Evolutionary conservation across 2,888 invertebrate genomes (phyloP).

Genomic region (Dromius quadrimaculatus): DNA sequence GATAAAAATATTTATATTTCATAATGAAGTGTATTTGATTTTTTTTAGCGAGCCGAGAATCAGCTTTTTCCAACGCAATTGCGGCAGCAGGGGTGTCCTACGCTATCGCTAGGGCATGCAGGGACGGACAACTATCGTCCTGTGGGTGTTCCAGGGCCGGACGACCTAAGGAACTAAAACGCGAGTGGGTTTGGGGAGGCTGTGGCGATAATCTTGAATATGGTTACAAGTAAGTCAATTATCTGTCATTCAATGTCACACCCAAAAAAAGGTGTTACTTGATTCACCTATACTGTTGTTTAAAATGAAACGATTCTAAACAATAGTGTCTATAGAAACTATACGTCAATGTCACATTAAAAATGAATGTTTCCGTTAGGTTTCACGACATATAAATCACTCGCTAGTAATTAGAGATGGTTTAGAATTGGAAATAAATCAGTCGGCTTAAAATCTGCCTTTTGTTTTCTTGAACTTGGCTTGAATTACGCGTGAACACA

Average conservation of each 20-base stretch:
- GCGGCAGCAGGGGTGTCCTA: slow-evolving; percentile 91
- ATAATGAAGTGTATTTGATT: slow-evolving; percentile 11
- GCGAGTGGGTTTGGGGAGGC: slow-evolving; percentile 98
- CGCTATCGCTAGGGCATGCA: slow-evolving; percentile 88
- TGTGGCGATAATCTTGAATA: slow-evolving; percentile 98
- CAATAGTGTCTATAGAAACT: neutral
- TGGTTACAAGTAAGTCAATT: slow-evolving; percentile 85
- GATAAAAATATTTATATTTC: slow-evolving; percentile 8
- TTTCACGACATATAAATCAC: slow-evolving; percentile 1
- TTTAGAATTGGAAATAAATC: neutral
- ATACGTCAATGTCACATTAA: slow-evolving; percentile 18
- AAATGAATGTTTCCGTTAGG: slow-evolving; percentile 11
- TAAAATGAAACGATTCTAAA: neutral
- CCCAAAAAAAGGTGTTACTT: neutral
- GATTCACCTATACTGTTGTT: neutral
- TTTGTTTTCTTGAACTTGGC: neutral
- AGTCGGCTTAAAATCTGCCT: neutral
- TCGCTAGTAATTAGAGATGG: slow-evolving; percentile 4
- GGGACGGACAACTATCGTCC: slow-evolving; percentile 89
- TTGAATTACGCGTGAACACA: no score
- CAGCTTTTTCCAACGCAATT: slow-evolving; percentile 92
- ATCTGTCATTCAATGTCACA: no score
- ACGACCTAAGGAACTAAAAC: slow-evolving; percentile 85
- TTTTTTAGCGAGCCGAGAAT: slow-evolving; percentile 81
- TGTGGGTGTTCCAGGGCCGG: slow-evolving; percentile 90